Evolutionary conservation across 2,113 vertebrate species (phyloP).

Genomic region (Struthio camelus): DNA sequence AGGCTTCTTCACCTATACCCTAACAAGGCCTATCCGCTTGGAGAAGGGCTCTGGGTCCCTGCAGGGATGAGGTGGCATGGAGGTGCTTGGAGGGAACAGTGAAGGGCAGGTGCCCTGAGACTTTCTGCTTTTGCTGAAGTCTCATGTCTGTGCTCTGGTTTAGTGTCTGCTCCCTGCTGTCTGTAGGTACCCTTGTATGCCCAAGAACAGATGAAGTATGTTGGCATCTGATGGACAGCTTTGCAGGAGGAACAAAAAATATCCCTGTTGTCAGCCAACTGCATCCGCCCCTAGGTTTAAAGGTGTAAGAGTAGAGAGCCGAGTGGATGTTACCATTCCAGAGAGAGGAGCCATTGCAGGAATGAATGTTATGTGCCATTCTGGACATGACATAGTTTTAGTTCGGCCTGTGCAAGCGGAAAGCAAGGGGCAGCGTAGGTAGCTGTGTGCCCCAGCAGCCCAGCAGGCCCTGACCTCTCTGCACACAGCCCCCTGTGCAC

Average conservation of each 20-base stretch:
- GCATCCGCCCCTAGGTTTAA: neutral
- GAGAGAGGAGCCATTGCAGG: neutral
- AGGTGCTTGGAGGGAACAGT: neutral
- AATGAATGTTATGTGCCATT: neutral
- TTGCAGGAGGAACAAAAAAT: neutral
- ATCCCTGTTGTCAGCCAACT: neutral
- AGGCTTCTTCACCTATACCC: neutral
- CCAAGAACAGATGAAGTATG: neutral
- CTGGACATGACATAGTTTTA: too few species aligned
- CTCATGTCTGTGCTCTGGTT: neutral
- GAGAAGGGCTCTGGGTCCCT: neutral
- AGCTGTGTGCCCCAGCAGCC: too few species aligned
- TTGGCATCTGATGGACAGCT: neutral
- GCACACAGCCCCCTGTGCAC: neutral
- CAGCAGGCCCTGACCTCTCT: too few species aligned
- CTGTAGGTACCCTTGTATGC: neutral
- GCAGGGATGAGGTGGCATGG: neutral
- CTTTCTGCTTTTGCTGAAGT: neutral
- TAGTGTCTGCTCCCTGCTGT: neutral
- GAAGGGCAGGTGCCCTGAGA: neutral
- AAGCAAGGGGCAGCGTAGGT: too few species aligned
- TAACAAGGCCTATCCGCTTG: neutral
- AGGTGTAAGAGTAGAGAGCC: neutral
- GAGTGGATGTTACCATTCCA: neutral
- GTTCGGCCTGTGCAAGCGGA: too few species aligned